phyloP scores from a whole-genome alignment of 2,113 vertebrate species.

The Tachycineta bicolor region DNA sequence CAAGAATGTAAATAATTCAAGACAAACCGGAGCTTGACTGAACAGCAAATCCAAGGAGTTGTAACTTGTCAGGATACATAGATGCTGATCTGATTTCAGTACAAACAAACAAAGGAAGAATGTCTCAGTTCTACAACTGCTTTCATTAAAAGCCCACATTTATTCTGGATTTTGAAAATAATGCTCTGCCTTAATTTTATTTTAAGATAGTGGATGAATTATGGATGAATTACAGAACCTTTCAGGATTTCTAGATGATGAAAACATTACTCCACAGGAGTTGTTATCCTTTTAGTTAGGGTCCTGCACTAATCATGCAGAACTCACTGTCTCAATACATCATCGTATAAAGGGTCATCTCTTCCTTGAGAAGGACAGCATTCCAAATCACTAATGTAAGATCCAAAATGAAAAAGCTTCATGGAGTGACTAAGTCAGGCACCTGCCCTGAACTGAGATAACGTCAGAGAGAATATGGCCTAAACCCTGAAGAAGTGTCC shows the following conservation, averaged over 20 bases:
- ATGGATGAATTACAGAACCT: background rate
- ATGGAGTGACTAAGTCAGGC: background rate
- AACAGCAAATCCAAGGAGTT: background rate
- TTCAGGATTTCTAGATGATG: background rate
- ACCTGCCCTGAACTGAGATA: background rate
- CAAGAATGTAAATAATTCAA: slow-evolving; percentile 13
- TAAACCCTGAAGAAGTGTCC: background rate
- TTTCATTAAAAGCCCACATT: background rate
- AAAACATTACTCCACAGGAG: background rate
- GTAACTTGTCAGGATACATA: background rate
- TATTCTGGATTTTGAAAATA: background rate
- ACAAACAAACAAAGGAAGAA: background rate
- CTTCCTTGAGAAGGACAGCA: background rate
- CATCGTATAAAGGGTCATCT: background rate
- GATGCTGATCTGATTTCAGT: background rate
- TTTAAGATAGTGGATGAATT: background rate
- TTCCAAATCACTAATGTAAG: background rate
- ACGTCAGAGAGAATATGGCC: background rate
- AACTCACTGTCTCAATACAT: background rate
- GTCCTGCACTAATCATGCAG: background rate
- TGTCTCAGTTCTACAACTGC: background rate
- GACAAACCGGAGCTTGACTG: background rate
- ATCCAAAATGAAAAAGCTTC: background rate
- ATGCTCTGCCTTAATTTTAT: background rate
- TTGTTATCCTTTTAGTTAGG: background rate